Evolutionary conservation across 2,113 vertebrate genomes (phyloP).

Genomic region (Arvicanthis niloticus): DNA sequence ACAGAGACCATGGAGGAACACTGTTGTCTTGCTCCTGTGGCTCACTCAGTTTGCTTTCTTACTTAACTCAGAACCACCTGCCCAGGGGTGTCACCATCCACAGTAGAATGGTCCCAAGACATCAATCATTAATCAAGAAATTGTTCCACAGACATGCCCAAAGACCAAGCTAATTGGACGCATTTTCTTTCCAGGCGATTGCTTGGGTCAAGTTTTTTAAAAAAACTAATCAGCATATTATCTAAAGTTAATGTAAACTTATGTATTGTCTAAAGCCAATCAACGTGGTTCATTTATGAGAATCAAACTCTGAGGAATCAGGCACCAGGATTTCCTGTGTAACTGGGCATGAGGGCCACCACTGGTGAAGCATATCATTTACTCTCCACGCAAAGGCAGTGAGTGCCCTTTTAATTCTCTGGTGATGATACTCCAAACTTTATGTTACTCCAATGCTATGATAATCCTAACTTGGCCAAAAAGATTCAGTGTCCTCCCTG

Average conservation of each 20-base stretch:
- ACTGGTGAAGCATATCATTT: neutral
- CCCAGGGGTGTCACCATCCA: neutral
- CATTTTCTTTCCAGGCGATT: neutral
- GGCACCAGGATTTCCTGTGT: neutral
- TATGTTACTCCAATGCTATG: neutral
- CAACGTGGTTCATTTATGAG: neutral
- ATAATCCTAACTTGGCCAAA: neutral
- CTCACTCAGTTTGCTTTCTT: neutral
- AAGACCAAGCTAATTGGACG: neutral
- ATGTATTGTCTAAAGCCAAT: neutral
- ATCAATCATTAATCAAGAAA: neutral
- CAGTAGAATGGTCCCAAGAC: neutral
- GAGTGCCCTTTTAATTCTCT: conserved; percentile 18
- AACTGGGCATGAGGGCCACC: neutral
- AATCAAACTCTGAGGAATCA: neutral
- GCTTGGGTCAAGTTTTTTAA: neutral
- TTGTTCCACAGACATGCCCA: neutral
- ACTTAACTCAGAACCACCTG: neutral
- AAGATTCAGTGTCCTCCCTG: neutral
- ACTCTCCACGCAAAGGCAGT: neutral
- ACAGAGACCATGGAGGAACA: neutral
- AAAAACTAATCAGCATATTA: neutral
- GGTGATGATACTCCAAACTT: neutral
- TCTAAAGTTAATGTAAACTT: neutral
- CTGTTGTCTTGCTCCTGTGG: neutral